Conservation (phyloP, 2,113 vertebrate genomes). For the Neodon shergylaensis region DNA sequence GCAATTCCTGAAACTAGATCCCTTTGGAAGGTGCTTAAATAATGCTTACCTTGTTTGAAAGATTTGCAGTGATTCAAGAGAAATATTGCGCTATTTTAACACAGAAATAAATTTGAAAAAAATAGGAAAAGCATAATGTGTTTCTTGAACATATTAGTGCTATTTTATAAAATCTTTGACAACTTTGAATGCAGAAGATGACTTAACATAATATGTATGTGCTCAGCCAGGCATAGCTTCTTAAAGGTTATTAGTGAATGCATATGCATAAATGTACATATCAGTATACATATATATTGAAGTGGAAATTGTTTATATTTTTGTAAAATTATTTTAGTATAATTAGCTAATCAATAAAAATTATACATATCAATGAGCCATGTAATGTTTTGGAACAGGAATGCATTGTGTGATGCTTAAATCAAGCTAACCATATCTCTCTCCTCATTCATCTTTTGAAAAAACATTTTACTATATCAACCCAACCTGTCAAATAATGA, state of each 20-base stretch:
- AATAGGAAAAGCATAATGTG: neutral
- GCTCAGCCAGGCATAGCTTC: neutral
- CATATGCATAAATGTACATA: neutral
- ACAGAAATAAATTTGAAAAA: slow-evolving; percentile 55
- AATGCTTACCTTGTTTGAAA: slow-evolving; percentile 67
- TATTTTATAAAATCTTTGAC: neutral
- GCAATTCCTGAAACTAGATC: slow-evolving; percentile 55
- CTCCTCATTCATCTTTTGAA: neutral
- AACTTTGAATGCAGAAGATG: slow-evolving; percentile 1
- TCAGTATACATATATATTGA: neutral
- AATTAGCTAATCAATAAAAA: neutral
- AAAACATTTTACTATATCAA: neutral
- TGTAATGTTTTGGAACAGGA: neutral
- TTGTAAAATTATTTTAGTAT: neutral
- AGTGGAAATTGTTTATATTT: neutral
- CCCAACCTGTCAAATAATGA: slow-evolving; percentile 48
- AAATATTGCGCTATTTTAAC: slow-evolving; percentile 18
- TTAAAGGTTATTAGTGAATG: neutral
- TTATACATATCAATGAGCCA: neutral
- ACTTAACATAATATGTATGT: neutral
- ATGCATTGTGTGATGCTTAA: neutral
- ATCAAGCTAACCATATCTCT: neutral
- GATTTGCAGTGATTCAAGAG: slow-evolving; percentile 56
- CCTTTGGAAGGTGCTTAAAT: slow-evolving; percentile 66
- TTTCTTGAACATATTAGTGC: neutral